phyloP scores from a whole-genome alignment of 2,113 vertebrate genomes.

The Acanthisitta chloris region DNA sequence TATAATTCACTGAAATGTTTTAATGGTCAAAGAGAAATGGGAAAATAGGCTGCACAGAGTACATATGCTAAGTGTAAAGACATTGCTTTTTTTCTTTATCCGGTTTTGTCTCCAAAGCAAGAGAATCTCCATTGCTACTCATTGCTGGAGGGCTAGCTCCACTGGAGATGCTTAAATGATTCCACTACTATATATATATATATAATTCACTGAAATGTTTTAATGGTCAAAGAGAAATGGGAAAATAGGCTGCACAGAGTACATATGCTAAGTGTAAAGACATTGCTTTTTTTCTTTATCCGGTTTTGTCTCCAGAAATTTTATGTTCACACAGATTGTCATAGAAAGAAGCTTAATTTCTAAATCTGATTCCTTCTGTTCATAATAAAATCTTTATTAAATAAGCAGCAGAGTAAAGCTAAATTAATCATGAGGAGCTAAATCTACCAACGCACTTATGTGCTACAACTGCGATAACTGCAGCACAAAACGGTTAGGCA shows the following conservation, averaged over 20 bases:
- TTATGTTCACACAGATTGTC: background rate
- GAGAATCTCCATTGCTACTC: background rate
- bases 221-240: background rate
- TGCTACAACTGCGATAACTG: background rate
- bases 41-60: background rate
- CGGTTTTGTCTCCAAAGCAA: too few relatives aligned
- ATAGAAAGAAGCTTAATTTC: background rate
- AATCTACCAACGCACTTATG: background rate
- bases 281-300: background rate
- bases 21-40: background rate
- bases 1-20: background rate
- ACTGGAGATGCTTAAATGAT: background rate
- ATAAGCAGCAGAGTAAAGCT: background rate
- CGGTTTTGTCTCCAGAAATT: background rate
- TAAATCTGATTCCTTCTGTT: background rate
- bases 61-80: background rate
- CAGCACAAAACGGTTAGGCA: background rate
- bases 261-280: background rate
- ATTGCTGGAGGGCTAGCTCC: conserved; percentile 12
- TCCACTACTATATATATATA: background rate
- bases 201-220: background rate
- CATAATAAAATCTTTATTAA: conserved; percentile 35
- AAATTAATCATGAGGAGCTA: conserved; percentile 39
- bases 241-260: background rate
- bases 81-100: background rate